phyloP scores from a whole-genome alignment of 2,113 vertebrate genomes.

The Prunella himalayana region DNA sequence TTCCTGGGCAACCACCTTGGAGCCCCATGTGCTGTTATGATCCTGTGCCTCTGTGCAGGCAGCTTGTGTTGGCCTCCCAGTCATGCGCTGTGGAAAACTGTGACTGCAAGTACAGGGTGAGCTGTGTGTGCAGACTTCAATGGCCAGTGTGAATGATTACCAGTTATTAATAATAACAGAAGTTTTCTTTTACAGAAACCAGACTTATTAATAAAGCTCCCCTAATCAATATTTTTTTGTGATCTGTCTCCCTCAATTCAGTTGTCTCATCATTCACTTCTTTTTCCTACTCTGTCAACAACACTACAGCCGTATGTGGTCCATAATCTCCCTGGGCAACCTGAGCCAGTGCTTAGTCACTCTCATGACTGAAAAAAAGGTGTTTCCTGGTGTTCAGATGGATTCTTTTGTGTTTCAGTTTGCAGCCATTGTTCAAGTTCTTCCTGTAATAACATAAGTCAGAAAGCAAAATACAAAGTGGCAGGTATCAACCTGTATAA shows the following conservation, averaged over 20 bases:
- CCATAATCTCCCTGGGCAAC: not conserved
- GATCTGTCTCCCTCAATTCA: not conserved
- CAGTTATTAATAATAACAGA: not conserved
- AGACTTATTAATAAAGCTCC: not conserved
- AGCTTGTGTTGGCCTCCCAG: not conserved
- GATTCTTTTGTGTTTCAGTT: not conserved
- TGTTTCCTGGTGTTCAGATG: not conserved
- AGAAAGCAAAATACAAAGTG: not conserved
- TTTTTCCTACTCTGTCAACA: not conserved
- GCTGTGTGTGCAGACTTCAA: not conserved
- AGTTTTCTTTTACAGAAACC: not conserved
- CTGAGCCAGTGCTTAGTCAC: not conserved
- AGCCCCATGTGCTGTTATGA: not conserved
- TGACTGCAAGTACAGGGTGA: not conserved
- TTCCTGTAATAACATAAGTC: not conserved
- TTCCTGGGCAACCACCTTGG: not conserved
- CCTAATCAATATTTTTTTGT: not conserved
- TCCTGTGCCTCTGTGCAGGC: not conserved
- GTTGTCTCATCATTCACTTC: not conserved
- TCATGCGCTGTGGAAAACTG: fast-evolving
- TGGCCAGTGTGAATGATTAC: not conserved
- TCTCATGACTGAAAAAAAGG: not conserved
- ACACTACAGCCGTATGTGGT: too few species aligned
- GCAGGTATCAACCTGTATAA: not conserved
- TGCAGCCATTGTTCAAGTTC: not conserved